Base-by-base conservation (phyloP, 2,113 vertebrate species). In the Amphiprion ocellaris region DNA sequence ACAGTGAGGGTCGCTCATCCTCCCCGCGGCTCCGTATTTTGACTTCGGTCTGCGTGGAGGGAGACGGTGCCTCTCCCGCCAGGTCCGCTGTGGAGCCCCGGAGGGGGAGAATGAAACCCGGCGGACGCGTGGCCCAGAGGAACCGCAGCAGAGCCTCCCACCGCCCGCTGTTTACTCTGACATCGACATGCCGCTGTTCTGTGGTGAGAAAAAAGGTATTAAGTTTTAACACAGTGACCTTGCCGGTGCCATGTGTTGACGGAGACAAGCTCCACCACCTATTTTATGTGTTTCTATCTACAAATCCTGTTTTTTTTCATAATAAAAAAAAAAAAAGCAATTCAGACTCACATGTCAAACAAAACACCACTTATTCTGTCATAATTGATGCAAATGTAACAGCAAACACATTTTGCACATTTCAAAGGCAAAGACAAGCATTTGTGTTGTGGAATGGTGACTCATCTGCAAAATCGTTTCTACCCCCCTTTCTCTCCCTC, bases 381-480 rank as follows among this genome's bases (percentile, higher is more conserved):
- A 65, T 19, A 50, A 41, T 47, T 49, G 11, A 58, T 23, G 28
- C 17, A 41, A 30, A 21, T 21, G n/a, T 19, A 2, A 28, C 49
- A 5, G 23, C 44, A 63, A 23, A 26, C 54, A 41, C 60, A 64
- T 30, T 30, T 3, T 7, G 63, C 3, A 24, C 39, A 26, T 54
- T 69, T 59, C 30, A 49, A 71, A 65, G 6, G 60, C 44, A 21
- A 56, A 65, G 6, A 60, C 44, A 21, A 56, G 15, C 79, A 55
- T 75, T 84, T 69, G 56, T 77, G 61, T 30, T 69, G 58, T 75
- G 67, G 37, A 73, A 39, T 63, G 64, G 87, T 92, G 91, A 91
- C 74, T 87, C 88, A 89, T 84, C 84, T 85, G 73, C 37, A 72
- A 37, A 80, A 46, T 44, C 23, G 4, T 46, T 11, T 26, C 26